phyloP scores from a whole-genome alignment of 2,797 vertebrate genomes.

The Cuniculus paca region DNA sequence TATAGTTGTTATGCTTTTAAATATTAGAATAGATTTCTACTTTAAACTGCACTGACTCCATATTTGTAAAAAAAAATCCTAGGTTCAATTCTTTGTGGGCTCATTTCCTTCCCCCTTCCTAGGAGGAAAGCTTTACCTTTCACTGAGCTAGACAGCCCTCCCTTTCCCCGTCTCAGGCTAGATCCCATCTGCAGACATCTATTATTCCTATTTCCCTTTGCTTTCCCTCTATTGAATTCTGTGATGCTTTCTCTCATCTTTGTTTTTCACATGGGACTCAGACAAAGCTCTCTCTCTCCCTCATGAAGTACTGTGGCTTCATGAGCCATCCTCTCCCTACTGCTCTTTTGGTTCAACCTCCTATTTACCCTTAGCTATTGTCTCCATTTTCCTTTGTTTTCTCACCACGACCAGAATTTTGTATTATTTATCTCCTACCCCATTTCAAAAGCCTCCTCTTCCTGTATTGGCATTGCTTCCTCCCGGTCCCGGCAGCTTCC shows the following conservation, averaged over 20 bases:
- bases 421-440: not conserved
- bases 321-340: not conserved
- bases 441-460: not conserved
- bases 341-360: not conserved
- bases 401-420: not conserved
- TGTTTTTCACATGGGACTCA: not conserved
- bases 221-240: not conserved
- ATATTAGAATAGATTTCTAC: not conserved
- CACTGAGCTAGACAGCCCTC: not conserved
- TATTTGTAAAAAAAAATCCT: not conserved
- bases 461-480: not conserved
- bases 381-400: not conserved
- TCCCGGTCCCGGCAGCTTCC: not conserved
- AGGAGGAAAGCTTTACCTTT: not conserved
- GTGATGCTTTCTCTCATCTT: not conserved
- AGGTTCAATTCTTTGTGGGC: not conserved
- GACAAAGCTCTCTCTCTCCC: not conserved
- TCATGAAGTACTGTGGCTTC: not conserved
- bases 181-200: constrained; percentile 2
- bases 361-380: not conserved
- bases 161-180: not conserved
- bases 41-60: not conserved
- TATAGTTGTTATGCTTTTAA: not conserved
- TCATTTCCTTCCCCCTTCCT: not conserved
- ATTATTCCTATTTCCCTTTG: not conserved